Base-by-base conservation (phyloP, 2,113 vertebrate species). In the Tetrao urogallus region DNA sequence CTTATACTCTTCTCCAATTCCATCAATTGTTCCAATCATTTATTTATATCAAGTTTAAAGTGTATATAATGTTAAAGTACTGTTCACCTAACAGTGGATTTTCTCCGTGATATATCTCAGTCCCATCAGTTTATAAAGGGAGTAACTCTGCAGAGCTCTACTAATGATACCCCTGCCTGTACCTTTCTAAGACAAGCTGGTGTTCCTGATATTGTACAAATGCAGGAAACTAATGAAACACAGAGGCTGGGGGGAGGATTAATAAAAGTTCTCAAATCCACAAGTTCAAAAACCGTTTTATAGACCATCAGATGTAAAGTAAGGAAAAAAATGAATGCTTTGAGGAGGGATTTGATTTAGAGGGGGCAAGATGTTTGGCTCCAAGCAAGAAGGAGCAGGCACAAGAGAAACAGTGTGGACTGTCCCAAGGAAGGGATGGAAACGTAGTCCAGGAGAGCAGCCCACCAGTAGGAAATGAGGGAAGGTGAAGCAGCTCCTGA, bases 31-130 rank as follows among this genome's bases (percentile, higher is more conserved):
- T 92, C 67, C 38, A 45, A 6, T 58, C 6, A 52, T 47, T 56
- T 83, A 34, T 7, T 3, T 40, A 11, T 25, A 75, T 19, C 12
- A 8, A 66, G n/a, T n/a, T 65, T 47, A 40, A 83, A 42, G 52
- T 17, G 27, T 10, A 14, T 54, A 73, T 21, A 0, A 0, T 28
- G 8, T 17, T 34, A 34, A 13, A 50, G 38, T 52, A 25, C 36
- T 19, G 3, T 25, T 76, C 34, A 48, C 15, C 45, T 32, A 61
- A 40, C 43, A 8, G 6, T 27, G 34, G 63, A n/a, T 86, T 92
- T 86, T 63, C 47, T 40, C 27, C 24, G 2, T 16, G 36, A 43
- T 9, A 61, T 43, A 42, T 77, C 28, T 64, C 63, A 82, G 52
- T 36, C 38, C 11, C 14, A 6, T 15, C 1, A 0, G 18, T 81